Conservation (phyloP, 1,140 invertebrate species). For the Campoletis sonorensis region DNA sequence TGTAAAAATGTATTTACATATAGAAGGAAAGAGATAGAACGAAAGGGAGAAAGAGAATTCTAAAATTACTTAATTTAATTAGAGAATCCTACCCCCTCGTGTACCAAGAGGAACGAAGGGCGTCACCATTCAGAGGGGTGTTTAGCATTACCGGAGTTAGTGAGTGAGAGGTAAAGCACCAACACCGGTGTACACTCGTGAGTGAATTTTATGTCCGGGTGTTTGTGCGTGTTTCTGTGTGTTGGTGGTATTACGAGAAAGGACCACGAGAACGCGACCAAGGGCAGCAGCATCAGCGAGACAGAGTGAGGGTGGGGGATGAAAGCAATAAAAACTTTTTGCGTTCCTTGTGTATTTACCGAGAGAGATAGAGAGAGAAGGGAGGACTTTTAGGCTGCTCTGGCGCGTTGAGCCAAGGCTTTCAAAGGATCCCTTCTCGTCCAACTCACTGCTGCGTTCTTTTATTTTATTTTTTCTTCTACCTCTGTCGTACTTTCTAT, state of each 20-base stretch:
- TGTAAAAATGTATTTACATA: too few species aligned
- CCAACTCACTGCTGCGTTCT: neutral
- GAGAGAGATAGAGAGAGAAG: neutral
- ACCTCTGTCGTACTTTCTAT: too few species aligned
- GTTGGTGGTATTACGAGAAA: neutral
- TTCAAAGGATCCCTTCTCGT: too few species aligned
- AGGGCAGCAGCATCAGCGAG: conserved; percentile 9
- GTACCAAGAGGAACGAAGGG: neutral
- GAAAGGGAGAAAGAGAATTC: conserved; percentile 10
- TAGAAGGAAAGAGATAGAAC: too few species aligned
- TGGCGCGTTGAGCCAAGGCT: too few species aligned
- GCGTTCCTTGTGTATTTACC: conserved; percentile 39
- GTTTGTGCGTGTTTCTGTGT: neutral
- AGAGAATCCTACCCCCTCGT: conserved; percentile 31
- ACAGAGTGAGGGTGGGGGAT: neutral
- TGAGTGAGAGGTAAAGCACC: neutral
- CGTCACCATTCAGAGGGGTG: conserved; percentile 4
- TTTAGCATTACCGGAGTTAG: conserved; percentile 14
- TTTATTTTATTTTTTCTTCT: neutral
- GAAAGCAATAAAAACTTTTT: conserved; percentile 42
- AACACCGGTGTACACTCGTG: neutral
- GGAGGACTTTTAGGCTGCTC: too few species aligned
- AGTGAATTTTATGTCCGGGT: neutral
- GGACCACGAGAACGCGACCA: neutral
- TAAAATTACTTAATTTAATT: conserved; percentile 45